Conservation (phyloP, 2,797 vertebrate species). For the Xyrichtys novacula region DNA sequence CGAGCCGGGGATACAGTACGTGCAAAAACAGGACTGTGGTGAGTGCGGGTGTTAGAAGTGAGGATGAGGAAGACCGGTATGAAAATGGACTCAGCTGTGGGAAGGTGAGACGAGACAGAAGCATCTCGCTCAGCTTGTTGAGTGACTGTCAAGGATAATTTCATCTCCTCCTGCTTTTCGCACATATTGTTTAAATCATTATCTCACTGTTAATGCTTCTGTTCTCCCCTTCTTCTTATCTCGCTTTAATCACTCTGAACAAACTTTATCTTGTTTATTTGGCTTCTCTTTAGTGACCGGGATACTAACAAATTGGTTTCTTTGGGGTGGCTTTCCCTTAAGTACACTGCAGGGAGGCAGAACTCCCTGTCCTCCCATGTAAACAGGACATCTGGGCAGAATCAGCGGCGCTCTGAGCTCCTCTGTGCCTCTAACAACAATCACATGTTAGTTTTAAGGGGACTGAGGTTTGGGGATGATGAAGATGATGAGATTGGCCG, state of each 20-base stretch:
- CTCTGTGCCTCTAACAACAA: constrained; percentile 40
- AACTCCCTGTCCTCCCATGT: constrained; percentile 32
- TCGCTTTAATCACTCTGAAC: constrained; percentile 45
- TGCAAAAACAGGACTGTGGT: constrained; percentile 44
- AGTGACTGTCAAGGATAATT: constrained; percentile 67
- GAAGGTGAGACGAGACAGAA: neutral
- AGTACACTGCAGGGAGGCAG: constrained; percentile 48
- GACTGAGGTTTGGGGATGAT: neutral
- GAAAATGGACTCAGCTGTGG: constrained; percentile 21
- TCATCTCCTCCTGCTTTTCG: constrained; percentile 30
- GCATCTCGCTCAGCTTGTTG: constrained; percentile 35
- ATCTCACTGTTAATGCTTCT: constrained; percentile 45
- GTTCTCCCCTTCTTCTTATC: constrained; percentile 45
- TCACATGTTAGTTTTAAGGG: constrained; percentile 52
- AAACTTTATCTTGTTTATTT: constrained; percentile 48
- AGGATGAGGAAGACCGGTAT: constrained; percentile 31
- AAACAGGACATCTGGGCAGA: constrained; percentile 51
- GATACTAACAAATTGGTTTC: constrained; percentile 49
- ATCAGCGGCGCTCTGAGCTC: constrained; percentile 10
- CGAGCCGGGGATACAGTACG: neutral
- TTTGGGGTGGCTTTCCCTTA: constrained; percentile 51
- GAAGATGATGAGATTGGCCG: constrained; percentile 18
- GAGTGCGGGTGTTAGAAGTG: constrained; percentile 43
- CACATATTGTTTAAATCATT: constrained; percentile 47
- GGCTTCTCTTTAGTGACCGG: constrained; percentile 38